These are phyloP conservation scores for Hoplodrina ambigua DNA, from an alignment of 2,888 invertebrate species.

Conservation along the genomic window DNA sequence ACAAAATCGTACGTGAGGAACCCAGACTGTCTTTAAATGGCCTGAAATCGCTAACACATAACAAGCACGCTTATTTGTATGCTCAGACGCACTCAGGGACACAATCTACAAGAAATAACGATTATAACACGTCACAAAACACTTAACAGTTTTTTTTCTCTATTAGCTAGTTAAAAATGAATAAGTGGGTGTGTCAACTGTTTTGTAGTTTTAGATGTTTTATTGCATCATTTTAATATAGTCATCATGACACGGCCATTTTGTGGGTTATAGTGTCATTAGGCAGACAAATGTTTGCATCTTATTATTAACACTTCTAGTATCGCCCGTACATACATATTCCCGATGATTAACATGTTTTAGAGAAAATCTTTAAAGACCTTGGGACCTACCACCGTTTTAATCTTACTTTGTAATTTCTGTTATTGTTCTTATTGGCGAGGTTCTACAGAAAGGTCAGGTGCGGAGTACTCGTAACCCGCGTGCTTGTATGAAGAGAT, in stretches of 20 bases:
- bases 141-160: not conserved
- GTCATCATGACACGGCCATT: conserved; percentile 18
- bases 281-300: not conserved
- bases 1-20: not conserved
- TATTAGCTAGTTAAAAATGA: conserved; percentile 11
- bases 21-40: not conserved
- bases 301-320: not conserved
- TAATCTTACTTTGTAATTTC: too few relatives aligned
- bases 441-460: too few relatives aligned
- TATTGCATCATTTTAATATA: conserved; percentile 16
- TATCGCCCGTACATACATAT: not conserved
- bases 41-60: not conserved
- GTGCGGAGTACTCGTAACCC: too few relatives aligned
- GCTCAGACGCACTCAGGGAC: not conserved
- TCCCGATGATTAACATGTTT: conserved; percentile 4
- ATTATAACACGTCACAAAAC: not conserved
- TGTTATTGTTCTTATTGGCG: too few relatives aligned
- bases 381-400: too few relatives aligned
- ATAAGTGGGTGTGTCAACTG: conserved; percentile 19
- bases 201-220: conserved; percentile 5
- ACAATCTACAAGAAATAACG: conserved; percentile 5
- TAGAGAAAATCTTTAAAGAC: too few relatives aligned
- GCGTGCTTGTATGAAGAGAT: too few relatives aligned
- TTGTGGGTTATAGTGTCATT: not conserved
- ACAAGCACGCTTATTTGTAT: not conserved